Evolutionary conservation across 2,888 invertebrate species (phyloP), one percentile per base, ranked within the genome.

Genomic region (Ochropleura plecta): DNA sequence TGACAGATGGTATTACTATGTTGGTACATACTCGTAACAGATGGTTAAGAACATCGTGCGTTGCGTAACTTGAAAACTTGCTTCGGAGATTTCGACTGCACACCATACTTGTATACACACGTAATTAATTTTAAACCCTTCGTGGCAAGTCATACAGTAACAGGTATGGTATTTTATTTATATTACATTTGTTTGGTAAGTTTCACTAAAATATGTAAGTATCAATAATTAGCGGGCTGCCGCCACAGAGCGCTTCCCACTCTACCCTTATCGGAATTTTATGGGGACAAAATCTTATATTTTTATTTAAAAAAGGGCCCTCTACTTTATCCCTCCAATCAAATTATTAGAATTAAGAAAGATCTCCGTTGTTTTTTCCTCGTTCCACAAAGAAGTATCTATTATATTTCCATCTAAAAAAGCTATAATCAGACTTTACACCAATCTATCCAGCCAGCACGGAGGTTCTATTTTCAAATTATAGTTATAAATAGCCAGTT

Each of bases 21-120:
- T 83, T 81, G 70, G 77, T 80, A 72, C 75, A 77, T 72, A 51
- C 55, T 77, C 46, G 72, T 71, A 84, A 78, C 84, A 82, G 76
- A 78, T 84, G 84, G 74, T 78, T 73, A 63, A 74, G 81, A 79
- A 82, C 70, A 79, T 78, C 82, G 30, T 49, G 10, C 30, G 68
- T 86, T 86, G 76, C 85, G 86, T 84, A 86, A 86, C 70, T 66
- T 62, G 49, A 80, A 84, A 84, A 86, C 75, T 78, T 72, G 86
- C 76, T 83, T 76, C 51, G 40, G 67, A 80, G 64, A 76, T 79
- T 84, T 85, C 67, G n/a, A 77, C 64, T 73, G 51, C 46, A 71
- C 59, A 66, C 67, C 69, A 67, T 59, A 55, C 59, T 62, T 82
- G 20, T 70, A n/a, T 64, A 59, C 55, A 59, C 57, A 30, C 14